Percentiles rank a stretch among this genome's conserved stretches.
These are phyloP conservation scores for Margarornis squamiger DNA, from an alignment of 2,797 vertebrate genomes.

Conservation along the genomic window DNA sequence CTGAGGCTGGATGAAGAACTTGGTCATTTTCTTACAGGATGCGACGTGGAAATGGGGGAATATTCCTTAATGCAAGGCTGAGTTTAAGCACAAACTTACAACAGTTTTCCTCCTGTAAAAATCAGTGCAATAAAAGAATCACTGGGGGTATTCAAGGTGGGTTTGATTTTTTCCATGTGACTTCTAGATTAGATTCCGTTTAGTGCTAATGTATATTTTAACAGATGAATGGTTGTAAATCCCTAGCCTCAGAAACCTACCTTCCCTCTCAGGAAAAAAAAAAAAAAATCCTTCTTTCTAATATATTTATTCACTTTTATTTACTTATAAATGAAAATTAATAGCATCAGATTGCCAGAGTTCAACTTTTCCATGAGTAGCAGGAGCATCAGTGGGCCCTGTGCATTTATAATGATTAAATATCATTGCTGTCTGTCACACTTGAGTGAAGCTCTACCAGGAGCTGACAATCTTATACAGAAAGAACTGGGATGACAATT, in stretches of 20 bases:
- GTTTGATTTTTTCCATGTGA: too few relatives aligned
- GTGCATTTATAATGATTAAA: constrained; percentile 12
- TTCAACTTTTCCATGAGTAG: neutral
- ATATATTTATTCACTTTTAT: neutral
- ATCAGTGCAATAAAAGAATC: neutral
- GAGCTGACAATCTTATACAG: neutral
- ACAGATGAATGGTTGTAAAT: neutral
- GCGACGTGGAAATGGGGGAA: rapidly evolving
- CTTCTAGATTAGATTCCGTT: neutral
- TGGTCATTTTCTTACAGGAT: rapidly evolving
- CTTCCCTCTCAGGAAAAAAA: neutral
- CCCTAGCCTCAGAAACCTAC: neutral
- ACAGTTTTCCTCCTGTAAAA: neutral
- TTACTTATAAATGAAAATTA: constrained; percentile 15
- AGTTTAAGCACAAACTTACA: neutral
- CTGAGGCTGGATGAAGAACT: neutral
- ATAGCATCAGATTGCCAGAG: neutral
- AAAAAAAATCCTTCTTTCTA: neutral
- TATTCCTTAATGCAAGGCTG: neutral
- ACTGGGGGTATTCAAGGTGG: neutral
- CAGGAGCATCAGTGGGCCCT: neutral
- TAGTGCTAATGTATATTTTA: neutral
- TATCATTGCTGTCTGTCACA: neutral
- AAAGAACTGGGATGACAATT: neutral
- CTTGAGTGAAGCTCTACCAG: neutral